Evolutionary conservation across 2,113 vertebrate species (phyloP), one percentile per base, ranked within the genome.

Genomic region (Muscicapa adusta): DNA sequence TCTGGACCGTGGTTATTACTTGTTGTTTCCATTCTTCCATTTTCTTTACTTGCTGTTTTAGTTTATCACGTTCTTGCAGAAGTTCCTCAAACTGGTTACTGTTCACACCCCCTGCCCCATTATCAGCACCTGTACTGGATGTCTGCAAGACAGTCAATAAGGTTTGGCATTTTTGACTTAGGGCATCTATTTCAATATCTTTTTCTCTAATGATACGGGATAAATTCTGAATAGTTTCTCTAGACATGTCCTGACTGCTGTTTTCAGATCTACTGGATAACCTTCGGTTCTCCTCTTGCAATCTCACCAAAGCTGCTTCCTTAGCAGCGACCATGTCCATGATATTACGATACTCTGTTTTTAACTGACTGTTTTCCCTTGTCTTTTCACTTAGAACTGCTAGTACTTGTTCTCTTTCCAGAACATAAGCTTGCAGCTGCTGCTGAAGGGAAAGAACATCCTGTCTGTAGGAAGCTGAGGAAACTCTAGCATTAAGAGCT

Each of bases 11-110:
- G 23, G 99, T 99, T 94, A 99, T 99, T 62, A 99, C 99, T 88
- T 99, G 99, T 72, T 99, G 98, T 84, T 99, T 99, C 99, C 99
- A 99, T 93, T 99, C 99, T 33, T 99, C 99, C 98, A 99, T 99
- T 95, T 99, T 99, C 97, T 99, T 99, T 40, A 99, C 99, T 91
- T 99, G 99, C 60, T 99, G 99, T 74, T 99, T 99, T 57, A 99
- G 94, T 6, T 98, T 98, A 97, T 99, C 99, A 4, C 99, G 97
- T 67, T 99, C 99, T 73, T 99, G 99, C 6, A 99, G 96, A 57
- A 99, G 98, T 77, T 99, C 98, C 94, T 99, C 99, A 77, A 99
- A 99, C 96, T 99, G 99, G 93, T 99, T 99, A 95, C 99, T 99
- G 73, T 99, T 99, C 76, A 99, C 98, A 5, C 98, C 97, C 25